These are phyloP conservation scores for Willisornis vidua DNA, from an alignment of 2,113 vertebrate species.

Conservation along the genomic window DNA sequence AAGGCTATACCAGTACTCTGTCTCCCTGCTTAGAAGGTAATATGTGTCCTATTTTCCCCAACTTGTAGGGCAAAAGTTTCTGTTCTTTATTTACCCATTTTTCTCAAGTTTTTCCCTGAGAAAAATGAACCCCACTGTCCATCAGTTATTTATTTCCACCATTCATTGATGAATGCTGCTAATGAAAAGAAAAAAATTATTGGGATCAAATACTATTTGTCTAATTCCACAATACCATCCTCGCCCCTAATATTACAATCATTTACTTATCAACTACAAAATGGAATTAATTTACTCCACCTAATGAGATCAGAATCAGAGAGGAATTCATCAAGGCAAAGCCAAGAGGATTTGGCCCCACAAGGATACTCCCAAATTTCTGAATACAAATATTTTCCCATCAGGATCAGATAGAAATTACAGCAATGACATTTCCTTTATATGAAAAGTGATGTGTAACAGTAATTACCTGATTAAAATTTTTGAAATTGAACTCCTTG, in stretches of 20 bases:
- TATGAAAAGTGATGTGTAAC: background rate
- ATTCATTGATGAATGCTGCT: background rate
- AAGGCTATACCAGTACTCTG: background rate
- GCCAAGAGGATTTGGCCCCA: background rate
- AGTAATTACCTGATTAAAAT: constrained; percentile 88
- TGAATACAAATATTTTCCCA: constrained; percentile 34
- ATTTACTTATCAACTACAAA: background rate
- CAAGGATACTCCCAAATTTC: background rate
- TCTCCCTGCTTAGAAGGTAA: background rate
- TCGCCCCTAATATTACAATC: background rate
- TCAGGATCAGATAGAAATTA: background rate
- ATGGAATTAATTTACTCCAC: background rate
- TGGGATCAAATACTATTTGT: background rate
- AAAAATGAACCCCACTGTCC: background rate
- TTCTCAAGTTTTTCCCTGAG: background rate
- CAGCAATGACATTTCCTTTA: background rate
- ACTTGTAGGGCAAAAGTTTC: background rate
- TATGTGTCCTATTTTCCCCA: rapidly evolving
- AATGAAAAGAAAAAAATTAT: background rate
- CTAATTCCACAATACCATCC: background rate
- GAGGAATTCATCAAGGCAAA: background rate
- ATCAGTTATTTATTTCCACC: background rate
- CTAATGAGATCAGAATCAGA: background rate
- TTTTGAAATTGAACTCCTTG: constrained; percentile 95
- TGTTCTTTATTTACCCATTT: background rate